Evolutionary conservation across 1,140 invertebrate species (phyloP), one percentile per base, ranked within the genome.

Genomic region (Nephila pilipes): DNA sequence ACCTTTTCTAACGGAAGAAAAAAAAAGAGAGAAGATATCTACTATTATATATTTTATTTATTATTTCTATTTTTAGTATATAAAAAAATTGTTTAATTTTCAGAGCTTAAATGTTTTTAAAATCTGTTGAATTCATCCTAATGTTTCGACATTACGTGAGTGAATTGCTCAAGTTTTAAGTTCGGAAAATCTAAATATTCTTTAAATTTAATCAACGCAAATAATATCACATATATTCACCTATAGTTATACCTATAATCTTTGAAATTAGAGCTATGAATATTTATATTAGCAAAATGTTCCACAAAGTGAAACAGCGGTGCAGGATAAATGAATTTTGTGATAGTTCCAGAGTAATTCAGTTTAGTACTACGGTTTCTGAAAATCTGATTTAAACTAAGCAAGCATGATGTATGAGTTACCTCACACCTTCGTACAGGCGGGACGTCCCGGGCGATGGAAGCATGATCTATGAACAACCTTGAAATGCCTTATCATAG

Each of bases 311-410:
- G 29, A 75, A 10, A 25, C 69, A 75, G 14, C 12, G 14, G 12
- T 36, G 6, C 14, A 32, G 18, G 69, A 32, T 75, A 32, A 75
- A 75, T 32, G 18, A 75, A 75, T 75, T 32, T 60, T 75, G 14
- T 32, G 69, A 75, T 32, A 32, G 69, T 18, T 75, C 18, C 69
- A 36, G 32, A 6, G 69, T 75, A 75, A 75, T 75, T 75, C 69
- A 32, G 69, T 75, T 75, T 75, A 25, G 69, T 75, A 18, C 29
- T 6, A 75, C 69, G 36, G 69, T 75, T 75, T 75, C 69, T 14
- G 32, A 36, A 75, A 75, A 75, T 75, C 69, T 18, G 32, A 75
- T 75, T 75, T 75, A 75, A 6, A 32, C 3, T 29, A 36, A 75
- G 36, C 69, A 75, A 20, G 69, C 69, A 20, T 32, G 14, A 18